Evolutionary conservation across 2,888 invertebrate species (phyloP).

Genomic region (Arctia plantaginis): DNA sequence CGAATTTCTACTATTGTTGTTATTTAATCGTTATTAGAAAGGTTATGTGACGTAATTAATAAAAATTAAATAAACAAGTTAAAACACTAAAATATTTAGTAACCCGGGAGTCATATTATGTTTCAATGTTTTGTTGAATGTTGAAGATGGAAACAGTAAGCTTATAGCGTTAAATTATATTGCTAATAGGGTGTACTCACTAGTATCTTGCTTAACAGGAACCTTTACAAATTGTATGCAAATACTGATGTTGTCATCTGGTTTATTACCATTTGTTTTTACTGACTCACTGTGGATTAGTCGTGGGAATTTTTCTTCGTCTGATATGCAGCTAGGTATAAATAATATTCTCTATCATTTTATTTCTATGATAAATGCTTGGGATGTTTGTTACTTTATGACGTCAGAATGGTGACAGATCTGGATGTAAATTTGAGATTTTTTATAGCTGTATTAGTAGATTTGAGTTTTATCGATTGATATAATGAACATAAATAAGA

Average conservation of each 20-base stretch:
- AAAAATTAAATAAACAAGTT: too few species aligned
- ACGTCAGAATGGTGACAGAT: too few species aligned
- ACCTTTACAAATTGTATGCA: conserved; percentile 23
- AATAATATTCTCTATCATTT: not conserved
- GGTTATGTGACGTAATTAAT: too few species aligned
- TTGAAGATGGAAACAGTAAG: not conserved
- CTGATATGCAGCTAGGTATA: not conserved
- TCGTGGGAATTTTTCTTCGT: conserved; percentile 19
- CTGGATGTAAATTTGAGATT: too few species aligned
- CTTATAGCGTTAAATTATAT: not conserved
- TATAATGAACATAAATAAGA: too few species aligned
- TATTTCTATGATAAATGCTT: not conserved
- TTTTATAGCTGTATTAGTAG: too few species aligned
- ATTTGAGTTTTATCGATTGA: too few species aligned
- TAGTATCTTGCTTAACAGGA: conserved; percentile 13
- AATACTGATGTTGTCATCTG: conserved; percentile 25
- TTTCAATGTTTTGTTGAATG: conserved; percentile 6
- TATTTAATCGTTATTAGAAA: too few species aligned
- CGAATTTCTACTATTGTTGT: too few species aligned
- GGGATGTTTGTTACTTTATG: not conserved
- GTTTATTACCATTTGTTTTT: conserved; percentile 22
- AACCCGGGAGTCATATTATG: not conserved
- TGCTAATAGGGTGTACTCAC: conserved; percentile 6
- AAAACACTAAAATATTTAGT: too few species aligned
- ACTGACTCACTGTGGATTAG: conserved; percentile 21